Conservation (phyloP, 2,888 invertebrate species). For the Alsophila aescularia region DNA sequence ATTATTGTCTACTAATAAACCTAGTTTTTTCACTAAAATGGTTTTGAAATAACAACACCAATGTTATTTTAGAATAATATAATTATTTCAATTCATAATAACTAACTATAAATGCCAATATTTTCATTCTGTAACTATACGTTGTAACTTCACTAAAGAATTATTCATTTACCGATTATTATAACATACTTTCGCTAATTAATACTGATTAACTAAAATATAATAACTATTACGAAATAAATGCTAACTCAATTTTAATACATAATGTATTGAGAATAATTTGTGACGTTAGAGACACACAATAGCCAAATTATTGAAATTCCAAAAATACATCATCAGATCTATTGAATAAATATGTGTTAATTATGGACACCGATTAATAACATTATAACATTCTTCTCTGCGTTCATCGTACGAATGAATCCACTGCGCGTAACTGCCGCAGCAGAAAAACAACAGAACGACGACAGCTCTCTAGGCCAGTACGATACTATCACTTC, state of each 20-base stretch:
- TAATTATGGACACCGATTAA: conserved; percentile 48
- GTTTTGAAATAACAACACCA: conserved; percentile 70
- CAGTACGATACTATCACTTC: conserved; percentile 60
- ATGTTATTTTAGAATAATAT: conserved; percentile 84
- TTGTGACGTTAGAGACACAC: conserved; percentile 33
- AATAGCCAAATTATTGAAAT: conserved; percentile 46
- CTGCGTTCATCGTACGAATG: conserved; percentile 5
- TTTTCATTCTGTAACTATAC: conserved; percentile 71
- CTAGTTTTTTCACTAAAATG: neutral
- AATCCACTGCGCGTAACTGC: neutral
- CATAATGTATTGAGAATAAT: neutral
- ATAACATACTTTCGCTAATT: conserved; percentile 60
- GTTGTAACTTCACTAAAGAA: conserved; percentile 69
- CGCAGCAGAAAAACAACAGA: conserved; percentile 14
- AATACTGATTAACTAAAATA: conserved; percentile 32
- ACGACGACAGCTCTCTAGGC: conserved; percentile 64
- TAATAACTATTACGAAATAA: neutral
- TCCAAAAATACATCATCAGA: conserved; percentile 27
- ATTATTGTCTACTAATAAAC: neutral
- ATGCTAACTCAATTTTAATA: neutral
- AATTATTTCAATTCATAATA: conserved; percentile 84
- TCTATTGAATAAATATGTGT: conserved; percentile 36
- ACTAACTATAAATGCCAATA: conserved; percentile 83
- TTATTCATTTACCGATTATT: conserved; percentile 60
- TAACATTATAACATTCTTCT: conserved; percentile 30